Conservation (phyloP, 2,797 vertebrate genomes). For the Typhlichthys eigenmanni region DNA sequence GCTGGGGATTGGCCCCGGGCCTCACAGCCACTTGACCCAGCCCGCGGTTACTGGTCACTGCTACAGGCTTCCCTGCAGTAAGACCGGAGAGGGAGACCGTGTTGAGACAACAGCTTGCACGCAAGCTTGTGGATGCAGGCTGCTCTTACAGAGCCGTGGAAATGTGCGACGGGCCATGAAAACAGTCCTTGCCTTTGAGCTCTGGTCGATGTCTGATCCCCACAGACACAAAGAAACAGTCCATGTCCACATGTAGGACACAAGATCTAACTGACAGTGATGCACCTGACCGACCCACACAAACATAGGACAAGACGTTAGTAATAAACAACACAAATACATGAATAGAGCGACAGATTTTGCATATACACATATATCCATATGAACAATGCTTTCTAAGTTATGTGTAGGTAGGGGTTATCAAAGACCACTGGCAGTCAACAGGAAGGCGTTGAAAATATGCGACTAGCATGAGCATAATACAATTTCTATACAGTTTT, state of each 20-base stretch:
- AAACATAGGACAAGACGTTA: background rate
- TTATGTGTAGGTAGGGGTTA: too few relatives aligned
- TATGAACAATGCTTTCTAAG: background rate
- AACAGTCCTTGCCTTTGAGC: conserved; percentile 83
- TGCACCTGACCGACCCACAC: conserved; percentile 44
- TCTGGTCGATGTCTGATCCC: conserved; percentile 92
- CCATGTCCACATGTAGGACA: conserved; percentile 98
- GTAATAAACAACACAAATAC: conserved; percentile 5
- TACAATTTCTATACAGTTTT: background rate
- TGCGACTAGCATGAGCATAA: too few relatives aligned
- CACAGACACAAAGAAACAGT: conserved; percentile 99
- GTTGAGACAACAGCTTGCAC: background rate
- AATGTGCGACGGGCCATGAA: background rate
- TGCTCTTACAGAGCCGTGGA: background rate
- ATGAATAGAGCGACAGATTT: background rate
- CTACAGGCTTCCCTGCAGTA: conserved; percentile 89
- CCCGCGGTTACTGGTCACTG: conserved; percentile 96
- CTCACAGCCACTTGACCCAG: conserved; percentile 81
- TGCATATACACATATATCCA: background rate
- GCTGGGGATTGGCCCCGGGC: conserved; percentile 85
- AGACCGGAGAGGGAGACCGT: conserved; percentile 32
- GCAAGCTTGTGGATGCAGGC: background rate
- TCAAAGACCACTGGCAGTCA: background rate
- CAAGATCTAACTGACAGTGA: conserved; percentile 78
- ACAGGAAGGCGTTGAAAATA: background rate